A percentile compares a stretch with the other conserved stretches of the same genome.
These are phyloP conservation scores for Zaprionus lineosus DNA, from an alignment of 2,888 invertebrate genomes.

Conservation along the genomic window DNA sequence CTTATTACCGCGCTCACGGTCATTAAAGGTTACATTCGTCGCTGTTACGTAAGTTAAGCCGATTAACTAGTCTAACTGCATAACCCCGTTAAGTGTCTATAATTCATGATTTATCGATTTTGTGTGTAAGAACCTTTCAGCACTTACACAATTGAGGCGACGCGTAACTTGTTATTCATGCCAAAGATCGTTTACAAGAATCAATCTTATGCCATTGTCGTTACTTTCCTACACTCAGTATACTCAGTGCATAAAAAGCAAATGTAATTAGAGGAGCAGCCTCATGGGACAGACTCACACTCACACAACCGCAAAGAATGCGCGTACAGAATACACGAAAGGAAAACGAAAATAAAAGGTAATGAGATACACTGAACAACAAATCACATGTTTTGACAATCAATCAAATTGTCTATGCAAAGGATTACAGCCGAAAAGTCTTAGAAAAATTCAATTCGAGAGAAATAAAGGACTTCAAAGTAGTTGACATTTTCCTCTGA, in stretches of 20 bases:
- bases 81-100: neutral
- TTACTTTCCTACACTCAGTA: constrained; percentile 16
- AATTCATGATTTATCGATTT: constrained; percentile 8
- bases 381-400: too few species aligned
- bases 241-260: constrained; percentile 43
- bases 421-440: too few species aligned
- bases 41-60: neutral
- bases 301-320: constrained; percentile 3
- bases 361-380: constrained; percentile 24
- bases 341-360: constrained; percentile 15
- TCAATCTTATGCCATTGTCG: constrained; percentile 32
- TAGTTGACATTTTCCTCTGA: too few species aligned
- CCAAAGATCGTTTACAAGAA: constrained; percentile 33
- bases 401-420: too few species aligned
- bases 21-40: neutral
- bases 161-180: constrained; percentile 31
- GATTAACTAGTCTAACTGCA: neutral
- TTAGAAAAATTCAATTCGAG: too few species aligned
- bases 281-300: constrained; percentile 2
- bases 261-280: constrained; percentile 58
- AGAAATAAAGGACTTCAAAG: too few species aligned
- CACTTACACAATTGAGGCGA: constrained; percentile 12
- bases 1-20: too few species aligned
- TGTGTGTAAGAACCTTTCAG: constrained; percentile 2
- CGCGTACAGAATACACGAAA: neutral